Evolutionary conservation across 2,888 invertebrate genomes (phyloP).

Genomic region (Drosophila aldrichi): DNA sequence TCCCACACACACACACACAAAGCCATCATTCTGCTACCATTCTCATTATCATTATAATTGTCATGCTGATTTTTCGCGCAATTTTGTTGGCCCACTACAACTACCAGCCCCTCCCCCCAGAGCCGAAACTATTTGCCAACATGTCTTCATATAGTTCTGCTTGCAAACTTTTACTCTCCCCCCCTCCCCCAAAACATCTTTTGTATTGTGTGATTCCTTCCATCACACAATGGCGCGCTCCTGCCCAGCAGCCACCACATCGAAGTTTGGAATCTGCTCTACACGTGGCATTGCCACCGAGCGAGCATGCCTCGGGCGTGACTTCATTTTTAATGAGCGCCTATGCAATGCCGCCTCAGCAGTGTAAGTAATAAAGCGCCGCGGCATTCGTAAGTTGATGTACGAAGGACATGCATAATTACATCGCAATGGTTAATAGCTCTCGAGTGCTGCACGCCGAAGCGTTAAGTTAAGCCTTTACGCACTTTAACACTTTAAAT

Average conservation of each 20-base stretch:
- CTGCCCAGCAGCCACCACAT: not conserved
- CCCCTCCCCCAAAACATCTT: conserved; percentile 63
- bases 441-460: conserved; percentile 25
- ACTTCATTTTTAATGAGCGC: conserved; percentile 61
- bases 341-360: conserved; percentile 15
- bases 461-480: conserved; percentile 5
- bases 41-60: conserved; percentile 78
- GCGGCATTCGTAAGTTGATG: conserved; percentile 55
- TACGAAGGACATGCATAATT: conserved; percentile 61
- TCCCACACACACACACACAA: not conserved
- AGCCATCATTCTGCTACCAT: conserved; percentile 19
- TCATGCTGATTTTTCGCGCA: conserved; percentile 70
- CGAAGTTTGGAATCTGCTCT: conserved; percentile 19
- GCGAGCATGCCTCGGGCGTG: conserved; percentile 41
- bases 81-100: conserved; percentile 21
- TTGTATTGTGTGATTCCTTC: conserved; percentile 60
- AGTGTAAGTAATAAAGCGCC: conserved; percentile 58
- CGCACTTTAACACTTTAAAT: conserved; percentile 22
- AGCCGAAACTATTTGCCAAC: conserved; percentile 64
- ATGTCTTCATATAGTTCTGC: conserved; percentile 39
- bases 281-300: conserved; percentile 26
- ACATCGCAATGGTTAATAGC: conserved; percentile 47
- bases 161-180: conserved; percentile 53
- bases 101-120: conserved; percentile 1
- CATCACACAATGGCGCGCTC: conserved; percentile 8